Percentiles rank a stretch among this genome's conserved stretches.
These are phyloP conservation scores for Melozone crissalis DNA, from an alignment of 2,113 vertebrate species.

Conservation along the genomic window DNA sequence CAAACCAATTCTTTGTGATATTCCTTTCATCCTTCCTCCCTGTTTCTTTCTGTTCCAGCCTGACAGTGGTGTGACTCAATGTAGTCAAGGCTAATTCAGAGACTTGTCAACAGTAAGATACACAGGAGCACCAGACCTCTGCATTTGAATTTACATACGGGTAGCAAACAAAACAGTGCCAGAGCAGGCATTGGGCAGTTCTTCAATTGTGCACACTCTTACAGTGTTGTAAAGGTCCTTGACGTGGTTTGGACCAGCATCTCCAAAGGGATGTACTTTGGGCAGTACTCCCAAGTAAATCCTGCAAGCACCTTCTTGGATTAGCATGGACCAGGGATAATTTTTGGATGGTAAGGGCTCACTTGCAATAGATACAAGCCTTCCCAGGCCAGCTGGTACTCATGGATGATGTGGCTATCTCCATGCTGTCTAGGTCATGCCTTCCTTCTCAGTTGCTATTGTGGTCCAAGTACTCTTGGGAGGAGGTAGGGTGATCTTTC, in stretches of 20 bases:
- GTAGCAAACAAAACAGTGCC: background rate
- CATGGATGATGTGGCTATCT: background rate
- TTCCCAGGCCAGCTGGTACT: background rate
- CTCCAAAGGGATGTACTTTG: too few species aligned
- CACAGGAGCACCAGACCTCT: background rate
- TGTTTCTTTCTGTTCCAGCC: background rate
- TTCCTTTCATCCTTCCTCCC: background rate
- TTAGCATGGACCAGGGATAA: background rate
- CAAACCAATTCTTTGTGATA: background rate
- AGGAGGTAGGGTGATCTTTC: background rate
- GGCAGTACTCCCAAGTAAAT: background rate
- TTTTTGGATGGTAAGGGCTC: background rate
- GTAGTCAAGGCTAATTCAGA: background rate
- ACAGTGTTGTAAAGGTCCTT: background rate
- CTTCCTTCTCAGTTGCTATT: background rate
- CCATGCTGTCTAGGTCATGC: background rate
- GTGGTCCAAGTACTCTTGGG: background rate
- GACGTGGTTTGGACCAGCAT: background rate
- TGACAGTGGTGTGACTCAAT: background rate
- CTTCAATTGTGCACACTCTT: background rate
- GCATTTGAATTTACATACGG: background rate
- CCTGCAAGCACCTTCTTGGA: background rate
- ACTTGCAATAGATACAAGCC: background rate
- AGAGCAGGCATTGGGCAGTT: background rate
- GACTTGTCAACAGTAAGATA: background rate